Percentiles rank a stretch among this genome's conserved stretches.
phyloP scores from a whole-genome alignment of 2,113 vertebrate species.

The Nicator chloris region DNA sequence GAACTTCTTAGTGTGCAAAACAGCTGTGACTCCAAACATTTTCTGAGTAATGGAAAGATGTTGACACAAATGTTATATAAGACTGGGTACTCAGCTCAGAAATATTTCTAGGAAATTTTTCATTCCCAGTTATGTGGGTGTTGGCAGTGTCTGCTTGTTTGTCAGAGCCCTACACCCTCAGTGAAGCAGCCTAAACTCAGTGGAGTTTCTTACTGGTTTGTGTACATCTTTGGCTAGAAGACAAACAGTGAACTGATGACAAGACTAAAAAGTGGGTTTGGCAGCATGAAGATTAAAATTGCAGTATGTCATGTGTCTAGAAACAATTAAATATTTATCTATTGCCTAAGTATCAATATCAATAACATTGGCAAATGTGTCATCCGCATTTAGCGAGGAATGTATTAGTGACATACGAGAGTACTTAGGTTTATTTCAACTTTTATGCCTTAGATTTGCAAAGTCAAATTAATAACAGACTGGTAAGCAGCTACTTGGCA shows the following conservation, averaged over 20 bases:
- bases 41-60: background rate
- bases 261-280: background rate
- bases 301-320: background rate
- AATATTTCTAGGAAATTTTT: background rate
- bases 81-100: background rate
- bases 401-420: background rate
- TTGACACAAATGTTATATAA: background rate
- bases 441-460: background rate
- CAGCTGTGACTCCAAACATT: background rate
- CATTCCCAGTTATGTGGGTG: background rate
- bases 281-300: background rate
- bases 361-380: background rate
- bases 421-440: background rate
- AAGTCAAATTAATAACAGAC: background rate
- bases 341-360: background rate
- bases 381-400: background rate
- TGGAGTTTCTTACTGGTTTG: background rate
- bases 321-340: background rate
- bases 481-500: background rate
- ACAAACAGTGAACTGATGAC: background rate
- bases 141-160: background rate
- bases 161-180: background rate
- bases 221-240: background rate
- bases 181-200: background rate
- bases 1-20: background rate